Evolutionary conservation across 2,888 invertebrate species (phyloP).

Genomic region (Chloroclysta siterata): DNA sequence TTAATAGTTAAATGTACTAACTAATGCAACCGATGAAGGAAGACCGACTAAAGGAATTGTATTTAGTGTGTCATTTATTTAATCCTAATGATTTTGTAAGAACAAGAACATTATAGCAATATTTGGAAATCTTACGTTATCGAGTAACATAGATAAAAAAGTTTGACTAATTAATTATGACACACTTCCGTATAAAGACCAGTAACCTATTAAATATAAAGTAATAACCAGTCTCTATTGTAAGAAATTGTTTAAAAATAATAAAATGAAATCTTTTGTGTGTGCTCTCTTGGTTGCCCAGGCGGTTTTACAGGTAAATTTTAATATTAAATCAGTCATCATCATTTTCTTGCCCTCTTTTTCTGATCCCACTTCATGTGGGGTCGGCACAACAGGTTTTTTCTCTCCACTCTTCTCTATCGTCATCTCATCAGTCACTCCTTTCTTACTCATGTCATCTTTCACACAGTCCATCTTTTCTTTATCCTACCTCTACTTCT

Average conservation of each 20-base stretch:
- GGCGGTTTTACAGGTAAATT: slow-evolving; percentile 33
- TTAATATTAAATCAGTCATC: neutral
- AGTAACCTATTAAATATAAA: neutral
- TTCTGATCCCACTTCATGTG: too few species aligned
- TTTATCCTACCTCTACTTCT: too few species aligned
- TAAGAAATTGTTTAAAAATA: slow-evolving; percentile 6
- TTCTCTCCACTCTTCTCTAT: too few species aligned
- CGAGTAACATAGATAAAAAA: slow-evolving; percentile 6
- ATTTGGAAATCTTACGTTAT: slow-evolving; percentile 15
- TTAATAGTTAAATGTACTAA: too few species aligned
- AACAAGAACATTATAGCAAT: slow-evolving; percentile 1
- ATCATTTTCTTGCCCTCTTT: too few species aligned
- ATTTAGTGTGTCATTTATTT: neutral
- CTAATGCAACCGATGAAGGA: too few species aligned
- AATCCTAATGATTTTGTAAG: slow-evolving; percentile 2
- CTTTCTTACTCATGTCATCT: too few species aligned
- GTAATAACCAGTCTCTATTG: slow-evolving; percentile 1
- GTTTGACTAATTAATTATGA: slow-evolving; percentile 24
- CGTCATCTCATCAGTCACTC: too few species aligned
- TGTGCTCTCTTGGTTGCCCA: slow-evolving; percentile 25
- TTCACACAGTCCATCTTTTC: too few species aligned
- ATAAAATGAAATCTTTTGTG: slow-evolving; percentile 34
- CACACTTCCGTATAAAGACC: slow-evolving; percentile 34
- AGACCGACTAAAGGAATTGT: too few species aligned
- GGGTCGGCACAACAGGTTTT: too few species aligned